phyloP scores from a whole-genome alignment of 2,888 invertebrate species.

The Malthinus seriepunctatus region DNA sequence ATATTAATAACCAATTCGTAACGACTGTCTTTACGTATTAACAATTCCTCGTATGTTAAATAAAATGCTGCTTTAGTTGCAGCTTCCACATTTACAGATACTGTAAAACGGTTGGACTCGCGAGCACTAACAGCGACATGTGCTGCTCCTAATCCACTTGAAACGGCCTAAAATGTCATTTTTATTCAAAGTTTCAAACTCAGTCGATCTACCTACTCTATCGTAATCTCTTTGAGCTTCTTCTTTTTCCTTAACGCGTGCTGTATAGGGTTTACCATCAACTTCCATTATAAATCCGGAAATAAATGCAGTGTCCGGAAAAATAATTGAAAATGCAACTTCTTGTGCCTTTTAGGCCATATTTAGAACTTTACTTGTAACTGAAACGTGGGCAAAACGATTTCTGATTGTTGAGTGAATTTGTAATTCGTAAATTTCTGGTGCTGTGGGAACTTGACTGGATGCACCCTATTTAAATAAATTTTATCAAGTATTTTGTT shows the following conservation, averaged over 20 bases:
- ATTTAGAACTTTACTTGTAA: slow-evolving; percentile 68
- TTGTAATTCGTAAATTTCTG: slow-evolving; percentile 62
- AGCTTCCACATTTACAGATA: slow-evolving; percentile 69
- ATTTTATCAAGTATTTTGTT: not conserved
- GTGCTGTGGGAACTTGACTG: not conserved
- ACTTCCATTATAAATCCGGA: slow-evolving; percentile 71
- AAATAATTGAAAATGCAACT: slow-evolving; percentile 66
- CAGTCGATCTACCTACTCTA: slow-evolving; percentile 35
- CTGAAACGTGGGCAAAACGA: slow-evolving; percentile 67
- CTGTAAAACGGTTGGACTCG: slow-evolving; percentile 71
- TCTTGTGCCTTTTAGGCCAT: slow-evolving; percentile 63
- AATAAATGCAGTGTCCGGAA: slow-evolving; percentile 73
- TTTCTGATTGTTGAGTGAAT: slow-evolving; percentile 66
- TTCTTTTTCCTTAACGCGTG: slow-evolving; percentile 67
- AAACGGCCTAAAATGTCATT: slow-evolving; percentile 54
- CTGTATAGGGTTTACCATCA: slow-evolving; percentile 65
- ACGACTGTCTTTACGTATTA: slow-evolving; percentile 64
- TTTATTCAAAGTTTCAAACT: not conserved
- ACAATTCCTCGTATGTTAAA: slow-evolving; percentile 73
- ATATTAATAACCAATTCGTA: slow-evolving; percentile 73
- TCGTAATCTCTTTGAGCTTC: slow-evolving; percentile 61
- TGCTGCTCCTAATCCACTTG: slow-evolving; percentile 64
- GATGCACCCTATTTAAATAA: not conserved
- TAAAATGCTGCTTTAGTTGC: slow-evolving; percentile 67
- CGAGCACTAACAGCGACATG: slow-evolving; percentile 67